Percentiles rank a stretch among this genome's conserved stretches.
These are phyloP conservation scores for Caenorhabditis panamensis DNA, from an alignment of 2,888 invertebrate species.

Conservation along the genomic window DNA sequence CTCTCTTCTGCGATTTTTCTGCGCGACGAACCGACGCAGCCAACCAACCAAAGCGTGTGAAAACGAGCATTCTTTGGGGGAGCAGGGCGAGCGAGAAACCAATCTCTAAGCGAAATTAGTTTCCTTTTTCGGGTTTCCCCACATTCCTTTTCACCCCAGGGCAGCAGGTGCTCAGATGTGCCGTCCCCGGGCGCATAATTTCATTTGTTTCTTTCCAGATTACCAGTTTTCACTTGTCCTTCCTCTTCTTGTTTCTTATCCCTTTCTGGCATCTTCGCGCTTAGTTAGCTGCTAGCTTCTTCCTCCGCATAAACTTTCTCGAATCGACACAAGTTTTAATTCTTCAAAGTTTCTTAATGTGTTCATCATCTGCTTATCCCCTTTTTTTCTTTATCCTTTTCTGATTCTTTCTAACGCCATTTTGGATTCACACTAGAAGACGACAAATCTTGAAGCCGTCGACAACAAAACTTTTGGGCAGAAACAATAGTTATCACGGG, in stretches of 20 bases:
- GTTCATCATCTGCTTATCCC: not conserved
- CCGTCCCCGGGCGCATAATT: slow-evolving; percentile 4
- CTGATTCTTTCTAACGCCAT: not conserved
- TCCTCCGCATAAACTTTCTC: not conserved
- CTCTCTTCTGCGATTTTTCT: slow-evolving; percentile 1
- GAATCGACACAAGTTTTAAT: slow-evolving; percentile 43
- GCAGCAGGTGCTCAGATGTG: slow-evolving; percentile 44
- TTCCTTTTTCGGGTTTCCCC: too few relatives aligned
- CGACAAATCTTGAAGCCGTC: not conserved
- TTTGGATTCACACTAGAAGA: not conserved
- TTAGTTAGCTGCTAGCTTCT: too few relatives aligned
- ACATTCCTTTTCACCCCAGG: not conserved
- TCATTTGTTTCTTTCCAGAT: not conserved
- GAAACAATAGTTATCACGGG: not conserved
- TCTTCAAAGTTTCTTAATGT: too few relatives aligned
- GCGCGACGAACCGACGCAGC: not conserved
- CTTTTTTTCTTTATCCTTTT: slow-evolving; percentile 6
- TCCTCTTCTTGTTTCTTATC: slow-evolving; percentile 39
- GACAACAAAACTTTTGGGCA: not conserved
- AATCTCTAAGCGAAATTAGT: slow-evolving; percentile 19
- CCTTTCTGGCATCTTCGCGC: slow-evolving; percentile 22
- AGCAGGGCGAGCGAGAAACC: slow-evolving; percentile 17
- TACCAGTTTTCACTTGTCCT: slow-evolving; percentile 21
- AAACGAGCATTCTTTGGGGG: slow-evolving; percentile 16
- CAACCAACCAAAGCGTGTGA: slow-evolving; percentile 17